These are phyloP conservation scores for Moxostoma hubbsi DNA, from an alignment of 2,797 vertebrate species.

Conservation along the genomic window DNA sequence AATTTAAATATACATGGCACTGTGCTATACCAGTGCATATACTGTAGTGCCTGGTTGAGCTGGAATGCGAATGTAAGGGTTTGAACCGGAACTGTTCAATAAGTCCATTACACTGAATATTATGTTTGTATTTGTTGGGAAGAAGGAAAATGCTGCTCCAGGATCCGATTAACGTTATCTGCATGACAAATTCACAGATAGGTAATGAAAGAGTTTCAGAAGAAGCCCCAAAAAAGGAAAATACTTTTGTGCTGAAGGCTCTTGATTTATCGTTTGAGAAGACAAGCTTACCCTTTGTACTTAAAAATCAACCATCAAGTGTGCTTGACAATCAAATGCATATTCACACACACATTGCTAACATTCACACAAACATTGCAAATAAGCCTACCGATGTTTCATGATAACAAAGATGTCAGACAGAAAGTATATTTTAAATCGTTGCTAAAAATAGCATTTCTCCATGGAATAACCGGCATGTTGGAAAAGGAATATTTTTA, in stretches of 20 bases:
- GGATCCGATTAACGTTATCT: conserved; percentile 37
- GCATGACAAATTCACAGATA: conserved; percentile 26
- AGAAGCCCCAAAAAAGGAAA: conserved; percentile 19
- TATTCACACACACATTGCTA: not conserved
- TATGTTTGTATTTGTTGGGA: conserved; percentile 26
- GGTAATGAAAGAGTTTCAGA: conserved; percentile 10
- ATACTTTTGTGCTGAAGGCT: not conserved
- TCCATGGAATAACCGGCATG: conserved; percentile 31
- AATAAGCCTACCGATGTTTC: conserved; percentile 39
- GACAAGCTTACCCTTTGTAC: conserved; percentile 21
- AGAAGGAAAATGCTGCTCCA: conserved; percentile 22
- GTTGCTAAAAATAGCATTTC: conserved; percentile 48
- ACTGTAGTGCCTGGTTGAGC: too few relatives aligned
- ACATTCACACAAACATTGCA: conserved; percentile 29
- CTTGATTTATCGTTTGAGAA: conserved; percentile 37
- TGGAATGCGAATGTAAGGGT: not conserved
- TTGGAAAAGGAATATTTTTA: conserved; percentile 50
- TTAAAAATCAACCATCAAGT: conserved; percentile 38
- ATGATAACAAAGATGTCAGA: conserved; percentile 34
- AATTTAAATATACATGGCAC: not conserved
- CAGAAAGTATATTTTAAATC: conserved; percentile 32
- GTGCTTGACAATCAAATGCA: conserved; percentile 27
- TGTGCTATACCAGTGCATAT: not conserved
- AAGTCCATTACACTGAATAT: conserved; percentile 20
- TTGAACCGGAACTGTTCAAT: conserved; percentile 16